Base-by-base conservation (phyloP, 2,797 vertebrate genomes). In the Sparus aurata region DNA sequence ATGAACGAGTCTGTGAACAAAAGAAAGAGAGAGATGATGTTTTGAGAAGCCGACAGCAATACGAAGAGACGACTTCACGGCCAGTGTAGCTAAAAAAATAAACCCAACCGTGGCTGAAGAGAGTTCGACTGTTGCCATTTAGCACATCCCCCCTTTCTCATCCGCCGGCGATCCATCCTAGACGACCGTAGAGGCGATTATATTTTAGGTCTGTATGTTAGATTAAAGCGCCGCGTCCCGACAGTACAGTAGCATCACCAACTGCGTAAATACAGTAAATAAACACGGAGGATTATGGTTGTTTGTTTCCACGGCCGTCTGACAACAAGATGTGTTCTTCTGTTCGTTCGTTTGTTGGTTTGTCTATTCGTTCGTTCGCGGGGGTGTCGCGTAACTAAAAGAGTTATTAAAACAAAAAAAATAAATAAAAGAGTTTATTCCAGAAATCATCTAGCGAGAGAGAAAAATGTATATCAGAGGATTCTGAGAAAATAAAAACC, bases 401-500 rank as follows among this genome's bases (percentile, higher is more conserved):
- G 72, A 84, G 69, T 82, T 81, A 78, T 5, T 5, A 71, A 79
- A 34, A 34, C 7, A 68, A 70, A 70, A 10, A 25, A 25, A 25
- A n/a, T n/a, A 25, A 2, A n/a, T n/a, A 87, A 89, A 87, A 64
- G 73, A 91, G 5, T 63, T 88, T 87, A 89, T 87, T 86, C 85
- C 41, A 89, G 86, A 87, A 90, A 89, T 74, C 25, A 91, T 92
- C 70, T 81, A 93, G 85, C 73, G 87, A 92, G 86, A 94, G 86
- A 25, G 25, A 25, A 92, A 85, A 58, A 91, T 92, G 86, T 93
- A 91, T 94, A 90, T 92, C 72, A 91, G 84, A 88, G 93, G 93
- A 96, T 96, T 97, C 96, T 95, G 93, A 96, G 94, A 95, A 91
- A 93, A 88, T 93, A 92, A 93, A 94, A 95, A 94, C 25, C 25